Conservation (phyloP, 2,888 invertebrate species). For the Parapristionchus giblindavisi region DNA sequence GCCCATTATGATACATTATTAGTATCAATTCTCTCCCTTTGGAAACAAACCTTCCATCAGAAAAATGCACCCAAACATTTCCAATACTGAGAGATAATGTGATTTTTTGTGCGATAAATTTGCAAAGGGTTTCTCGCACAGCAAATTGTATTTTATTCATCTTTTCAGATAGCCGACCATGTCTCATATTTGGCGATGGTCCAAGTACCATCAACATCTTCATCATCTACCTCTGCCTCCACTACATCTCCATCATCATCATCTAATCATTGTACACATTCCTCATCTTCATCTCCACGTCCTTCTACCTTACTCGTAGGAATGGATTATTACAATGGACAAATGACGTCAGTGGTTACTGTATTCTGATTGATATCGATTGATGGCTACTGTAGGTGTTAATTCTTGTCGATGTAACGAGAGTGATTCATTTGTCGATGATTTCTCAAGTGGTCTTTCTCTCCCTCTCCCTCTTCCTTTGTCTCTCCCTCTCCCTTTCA, state of each 20-base stretch:
- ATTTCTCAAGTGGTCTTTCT: not conserved
- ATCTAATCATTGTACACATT: too few relatives aligned
- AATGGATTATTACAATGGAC: constrained; percentile 56
- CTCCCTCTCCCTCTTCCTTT: too few relatives aligned
- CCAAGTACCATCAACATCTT: constrained; percentile 28
- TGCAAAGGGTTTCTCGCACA: too few relatives aligned
- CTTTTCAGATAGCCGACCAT: constrained; percentile 70
- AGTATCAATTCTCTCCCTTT: too few relatives aligned
- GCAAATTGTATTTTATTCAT: too few relatives aligned
- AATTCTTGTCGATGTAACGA: not conserved
- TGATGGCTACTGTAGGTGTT: too few relatives aligned
- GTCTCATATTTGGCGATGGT: constrained; percentile 84
- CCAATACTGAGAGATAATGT: too few relatives aligned
- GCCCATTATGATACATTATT: too few relatives aligned
- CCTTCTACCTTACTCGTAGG: constrained; percentile 49
- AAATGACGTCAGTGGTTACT: constrained; percentile 46
- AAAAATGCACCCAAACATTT: too few relatives aligned
- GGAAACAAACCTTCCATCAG: too few relatives aligned
- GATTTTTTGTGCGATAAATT: too few relatives aligned
- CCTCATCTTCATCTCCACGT: not conserved
- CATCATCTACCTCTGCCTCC: not conserved
- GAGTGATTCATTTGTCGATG: not conserved
- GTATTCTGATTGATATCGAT: too few relatives aligned
- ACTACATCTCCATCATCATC: not conserved
- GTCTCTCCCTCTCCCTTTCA: not conserved